Base-by-base conservation (phyloP, 2,888 invertebrate genomes). In the Drosophila mettleri region DNA sequence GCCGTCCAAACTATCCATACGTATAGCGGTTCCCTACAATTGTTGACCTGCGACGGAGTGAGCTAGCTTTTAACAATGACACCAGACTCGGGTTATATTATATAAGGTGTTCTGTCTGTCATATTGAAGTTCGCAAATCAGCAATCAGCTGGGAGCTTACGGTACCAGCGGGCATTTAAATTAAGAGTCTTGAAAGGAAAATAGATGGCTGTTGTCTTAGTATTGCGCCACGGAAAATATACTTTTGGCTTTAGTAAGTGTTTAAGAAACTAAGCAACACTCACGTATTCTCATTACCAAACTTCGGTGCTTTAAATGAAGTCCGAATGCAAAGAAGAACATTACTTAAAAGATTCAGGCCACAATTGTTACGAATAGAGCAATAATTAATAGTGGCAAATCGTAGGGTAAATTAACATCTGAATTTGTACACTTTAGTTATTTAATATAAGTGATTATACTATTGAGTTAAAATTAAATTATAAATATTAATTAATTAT, bases 281-380 rank as follows among this genome's bases (percentile, higher is more conserved):
- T 80, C 85, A 85, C 88, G 85, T 85, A 83, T 73, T 83, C 84
- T 77, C 86, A 85, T 85, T 88, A 85, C 80, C 78, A 65, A 86
- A 86, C 78, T 77, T 88, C 63, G 71, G 72, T 70, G 78, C 88
- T 86, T 78, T 69, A 86, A 86, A 69, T 75, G 88, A 80, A 86
- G 74, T 79, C 82, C 75, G 74, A 69, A 68, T 62, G 77, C 77
- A 87, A 82, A 82, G 59, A 77, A 54, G 55, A 69, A 36, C 53
- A 61, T 41, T 27, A 31, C 58, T 36, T 49, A 51, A 41, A 38
- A 55, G 27, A 34, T 54, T 29, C 46, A 1, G 12, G 27, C 12
- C 29, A 39, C 46, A 51, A 52, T 24, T 33, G 39, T 36, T 31
- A 31, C 33, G 54, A 53, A 27, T 67, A 51, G 24, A 27, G 34